These are phyloP conservation scores for Girardinichthys multiradiatus DNA, from an alignment of 2,113 vertebrate genomes.

Conservation along the genomic window DNA sequence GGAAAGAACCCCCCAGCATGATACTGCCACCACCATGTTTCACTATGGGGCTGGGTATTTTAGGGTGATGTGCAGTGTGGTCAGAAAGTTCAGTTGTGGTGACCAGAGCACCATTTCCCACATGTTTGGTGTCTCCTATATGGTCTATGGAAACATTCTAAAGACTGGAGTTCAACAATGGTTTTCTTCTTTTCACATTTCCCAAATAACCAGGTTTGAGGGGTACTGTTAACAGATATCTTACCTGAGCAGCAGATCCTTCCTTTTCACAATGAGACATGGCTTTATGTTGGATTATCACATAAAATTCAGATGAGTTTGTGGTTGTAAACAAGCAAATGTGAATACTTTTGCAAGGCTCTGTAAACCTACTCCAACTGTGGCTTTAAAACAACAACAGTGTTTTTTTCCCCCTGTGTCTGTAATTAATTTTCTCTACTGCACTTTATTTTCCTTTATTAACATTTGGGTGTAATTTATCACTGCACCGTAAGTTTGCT, in stretches of 20 bases:
- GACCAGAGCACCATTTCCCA: too few species aligned
- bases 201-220: neutral
- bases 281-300: neutral
- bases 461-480: slow-evolving; percentile 24
- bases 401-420: neutral
- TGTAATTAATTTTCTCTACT: slow-evolving; percentile 9
- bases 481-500: neutral
- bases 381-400: slow-evolving; percentile 1
- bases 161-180: too few species aligned
- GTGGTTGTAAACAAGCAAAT: neutral
- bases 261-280: too few species aligned
- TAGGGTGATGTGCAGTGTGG: neutral
- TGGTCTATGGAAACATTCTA: too few species aligned
- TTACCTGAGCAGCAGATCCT: too few species aligned
- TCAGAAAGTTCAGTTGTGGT: too few species aligned
- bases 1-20: neutral
- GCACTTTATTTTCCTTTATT: slow-evolving; percentile 21
- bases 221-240: neutral
- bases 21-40: neutral
- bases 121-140: too few species aligned
- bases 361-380: neutral
- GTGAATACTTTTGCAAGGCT: too few species aligned
- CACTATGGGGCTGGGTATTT: neutral
- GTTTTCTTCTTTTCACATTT: too few species aligned
- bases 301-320: neutral